Evolutionary conservation across 1,140 invertebrate species (phyloP), one percentile per base, ranked within the genome.

Genomic region (Micrasema longulum): DNA sequence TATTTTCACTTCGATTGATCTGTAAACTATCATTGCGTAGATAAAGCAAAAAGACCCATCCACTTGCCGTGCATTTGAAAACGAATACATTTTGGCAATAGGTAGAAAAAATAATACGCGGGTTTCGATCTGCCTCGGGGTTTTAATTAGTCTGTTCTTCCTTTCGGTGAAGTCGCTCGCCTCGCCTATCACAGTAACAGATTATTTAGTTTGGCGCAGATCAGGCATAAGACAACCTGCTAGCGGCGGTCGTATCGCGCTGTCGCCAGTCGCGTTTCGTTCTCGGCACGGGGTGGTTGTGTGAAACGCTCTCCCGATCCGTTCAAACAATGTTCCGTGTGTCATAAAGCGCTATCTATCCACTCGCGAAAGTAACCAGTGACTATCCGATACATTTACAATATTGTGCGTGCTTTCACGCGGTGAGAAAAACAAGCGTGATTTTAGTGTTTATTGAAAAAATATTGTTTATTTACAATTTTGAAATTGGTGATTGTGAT

Each of bases 31-130:
- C 55, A 60, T 60, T 60, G 55, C 55, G 55, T 60, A 60, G 55
- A 60, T 60, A 60, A 57, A 60, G 55, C 55, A 60, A 60, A 60
- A 60, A 60, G 55, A 60, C 55, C 55, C 55, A 60, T 60, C 55
- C 55, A 60, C 55, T 60, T 60, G 55, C 55, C 22, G 55, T 60
- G 55, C 55, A 60, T 60, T 41, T 36, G 16, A 18, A 60, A 31
- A 14, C 55, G 9, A 14, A 22, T 55, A 60, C 20, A 55, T 14
- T 60, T 18, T 14, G 22, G 10, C 52, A 31, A 23, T n/a, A 1
- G 16, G 35, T 22, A 36, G 16, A 60, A 60, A 60, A 16, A 11
- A 38, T 10, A 9, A 9, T n/a, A 26, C 9, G 12, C 22, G 10
- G 5, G 1, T 16, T 10, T 16, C 1, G 26, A 16, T n/a, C 5